Evolutionary conservation across 2,888 invertebrate genomes (phyloP).

Genomic region (Athalia rosae): DNA sequence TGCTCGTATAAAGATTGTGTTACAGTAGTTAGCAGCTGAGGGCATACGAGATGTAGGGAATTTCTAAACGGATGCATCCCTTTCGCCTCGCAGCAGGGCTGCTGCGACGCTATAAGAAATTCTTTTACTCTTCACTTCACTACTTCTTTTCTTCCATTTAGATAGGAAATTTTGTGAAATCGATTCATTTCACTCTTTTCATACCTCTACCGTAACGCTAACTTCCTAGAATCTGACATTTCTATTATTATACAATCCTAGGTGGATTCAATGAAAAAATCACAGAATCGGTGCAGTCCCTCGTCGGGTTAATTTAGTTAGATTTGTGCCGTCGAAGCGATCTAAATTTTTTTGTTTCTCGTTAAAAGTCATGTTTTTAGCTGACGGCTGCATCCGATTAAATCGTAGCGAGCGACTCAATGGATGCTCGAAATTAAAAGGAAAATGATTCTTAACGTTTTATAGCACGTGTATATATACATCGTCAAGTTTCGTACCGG

Average conservation of each 20-base stretch:
- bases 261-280: background rate
- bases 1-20: slow-evolving; percentile 30
- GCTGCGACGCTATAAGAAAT: too few species aligned
- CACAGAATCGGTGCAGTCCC: background rate
- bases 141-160: background rate
- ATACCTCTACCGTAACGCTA: background rate
- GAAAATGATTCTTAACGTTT: slow-evolving; percentile 5
- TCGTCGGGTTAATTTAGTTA: too few species aligned
- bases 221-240: slow-evolving; percentile 7
- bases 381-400: background rate
- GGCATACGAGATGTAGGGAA: slow-evolving; percentile 24
- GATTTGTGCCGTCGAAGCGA: too few species aligned
- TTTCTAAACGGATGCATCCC: slow-evolving; percentile 39
- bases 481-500: background rate
- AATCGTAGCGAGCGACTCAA: background rate
- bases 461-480: background rate
- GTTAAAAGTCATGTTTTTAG: background rate
- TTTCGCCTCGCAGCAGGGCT: slow-evolving; percentile 34
- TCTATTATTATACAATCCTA: slow-evolving; percentile 1
- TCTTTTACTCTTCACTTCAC: background rate
- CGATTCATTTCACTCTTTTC: slow-evolving; percentile 10
- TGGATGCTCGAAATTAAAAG: background rate
- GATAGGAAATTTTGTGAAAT: background rate
- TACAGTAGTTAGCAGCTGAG: slow-evolving; percentile 44
- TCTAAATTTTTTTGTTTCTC: too few species aligned